phyloP scores from a whole-genome alignment of 2,113 vertebrate species.

The Morone saxatilis region DNA sequence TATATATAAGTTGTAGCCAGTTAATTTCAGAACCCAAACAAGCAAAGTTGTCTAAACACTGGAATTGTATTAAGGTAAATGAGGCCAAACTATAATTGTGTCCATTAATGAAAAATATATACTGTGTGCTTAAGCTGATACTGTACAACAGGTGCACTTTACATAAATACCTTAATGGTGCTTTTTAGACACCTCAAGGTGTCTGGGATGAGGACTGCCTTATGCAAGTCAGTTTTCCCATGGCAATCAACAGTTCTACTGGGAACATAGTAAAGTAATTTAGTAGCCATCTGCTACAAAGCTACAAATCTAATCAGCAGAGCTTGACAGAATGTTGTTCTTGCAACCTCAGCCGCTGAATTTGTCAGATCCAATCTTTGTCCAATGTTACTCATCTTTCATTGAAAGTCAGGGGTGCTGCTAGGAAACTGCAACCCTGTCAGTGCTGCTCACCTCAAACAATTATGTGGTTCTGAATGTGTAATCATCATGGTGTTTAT shows the following conservation, averaged over 20 bases:
- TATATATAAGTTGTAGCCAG: too few species aligned
- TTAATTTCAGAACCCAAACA: too few species aligned
- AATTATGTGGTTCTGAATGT: background rate
- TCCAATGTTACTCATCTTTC: conserved; percentile 40
- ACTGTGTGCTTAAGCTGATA: background rate
- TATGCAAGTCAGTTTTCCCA: background rate
- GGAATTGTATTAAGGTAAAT: background rate
- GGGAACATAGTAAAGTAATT: conserved; percentile 19
- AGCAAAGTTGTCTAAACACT: too few species aligned
- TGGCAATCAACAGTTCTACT: conserved; percentile 11
- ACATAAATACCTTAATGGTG: background rate
- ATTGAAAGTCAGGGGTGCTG: conserved; percentile 27
- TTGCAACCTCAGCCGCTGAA: conserved; percentile 26
- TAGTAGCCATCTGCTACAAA: conserved; percentile 28
- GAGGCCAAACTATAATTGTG: background rate
- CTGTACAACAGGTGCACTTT: background rate
- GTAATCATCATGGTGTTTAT: background rate
- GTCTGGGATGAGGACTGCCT: background rate
- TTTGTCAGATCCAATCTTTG: conserved; percentile 44
- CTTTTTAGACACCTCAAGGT: background rate
- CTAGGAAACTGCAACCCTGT: background rate
- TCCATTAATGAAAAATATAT: background rate
- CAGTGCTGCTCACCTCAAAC: background rate
- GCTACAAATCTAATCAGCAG: conserved; percentile 46
- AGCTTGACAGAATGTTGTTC: conserved; percentile 12